Evolutionary conservation across 2,888 invertebrate genomes (phyloP), one percentile per base, ranked within the genome.

Genomic region (Serrognathus titanus): DNA sequence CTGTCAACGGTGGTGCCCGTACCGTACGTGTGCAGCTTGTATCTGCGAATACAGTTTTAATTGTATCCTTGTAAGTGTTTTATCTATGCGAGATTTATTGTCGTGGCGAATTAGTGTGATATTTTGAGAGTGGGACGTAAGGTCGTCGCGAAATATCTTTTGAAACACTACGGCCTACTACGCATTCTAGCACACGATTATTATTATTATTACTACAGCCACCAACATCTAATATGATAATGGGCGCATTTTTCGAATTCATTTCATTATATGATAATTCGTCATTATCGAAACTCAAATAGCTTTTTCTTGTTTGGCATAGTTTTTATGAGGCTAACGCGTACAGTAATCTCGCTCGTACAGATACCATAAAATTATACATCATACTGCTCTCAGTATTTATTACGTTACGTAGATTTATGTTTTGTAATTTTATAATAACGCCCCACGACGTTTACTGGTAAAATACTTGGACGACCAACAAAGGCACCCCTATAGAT

Each of bases 31-130:
- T 66, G 67, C 63, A 64, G 66, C 65, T 64, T 63, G 63, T 64
- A 64, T 31, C 24, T 31, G 59, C 65, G 57, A 62, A 67, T 69
- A 66, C 66, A 65, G 66, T 64, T 65, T 66, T 71, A 71, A 69
- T 71, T 71, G 68, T 68, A 63, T 64, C 63, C 67, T 65, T 69
- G 68, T 69, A 67, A 65, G 64, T 63, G 68, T 69, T 71, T 71
- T 69, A 71, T 69, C 70, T 66, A 66, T 66, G 55, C 58, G 53
- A 68, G 68, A 71, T 71, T 71, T 71, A 71, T 71, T 68, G 63
- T 63, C 63, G 61, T 64, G 60, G 65, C 61, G 65, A 66, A 67
- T 68, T 66, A 63, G 63, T 59, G 64, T 67, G 65, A 66, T 61
- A 63, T 63, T 55, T 52, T 11, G 39, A 51, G 65, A 63, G 69